Evolutionary conservation across 2,797 vertebrate species (phyloP).

Genomic region (Syngnathus acus): DNA sequence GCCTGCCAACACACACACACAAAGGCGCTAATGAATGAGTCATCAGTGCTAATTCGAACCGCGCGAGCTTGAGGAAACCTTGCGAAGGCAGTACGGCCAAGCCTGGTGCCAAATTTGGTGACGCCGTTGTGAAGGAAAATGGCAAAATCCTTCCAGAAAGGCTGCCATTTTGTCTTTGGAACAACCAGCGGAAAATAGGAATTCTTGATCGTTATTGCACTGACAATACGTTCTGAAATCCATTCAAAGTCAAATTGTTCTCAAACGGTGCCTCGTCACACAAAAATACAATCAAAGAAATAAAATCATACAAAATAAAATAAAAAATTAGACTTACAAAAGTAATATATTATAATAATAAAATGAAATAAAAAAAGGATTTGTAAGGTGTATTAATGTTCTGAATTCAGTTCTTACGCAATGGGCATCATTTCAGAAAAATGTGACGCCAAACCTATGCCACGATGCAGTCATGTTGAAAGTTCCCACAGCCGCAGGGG

Average conservation of each 20-base stretch:
- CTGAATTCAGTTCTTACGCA: constrained; percentile 35
- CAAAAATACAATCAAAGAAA: no score
- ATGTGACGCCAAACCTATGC: constrained; percentile 29
- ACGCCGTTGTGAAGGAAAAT: constrained; percentile 8
- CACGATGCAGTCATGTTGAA: constrained; percentile 30
- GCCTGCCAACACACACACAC: constrained; percentile 33
- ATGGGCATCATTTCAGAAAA: constrained; percentile 31
- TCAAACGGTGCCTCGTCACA: no score
- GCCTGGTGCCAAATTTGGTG: constrained; percentile 21
- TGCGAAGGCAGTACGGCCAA: constrained; percentile 20
- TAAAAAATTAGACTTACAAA: no score
- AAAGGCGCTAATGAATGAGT: constrained; percentile 52
- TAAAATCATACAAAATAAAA: no score
- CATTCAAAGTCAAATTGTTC: no score
- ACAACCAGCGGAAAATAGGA: no score
- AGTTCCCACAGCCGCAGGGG: constrained; percentile 19
- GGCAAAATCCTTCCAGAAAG: neutral
- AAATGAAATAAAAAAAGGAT: neutral
- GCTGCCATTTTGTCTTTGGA: no score
- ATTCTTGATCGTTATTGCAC: no score
- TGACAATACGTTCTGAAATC: no score
- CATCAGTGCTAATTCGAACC: constrained; percentile 58
- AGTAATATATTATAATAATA: no score
- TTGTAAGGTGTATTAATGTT: constrained; percentile 13
- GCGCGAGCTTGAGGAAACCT: constrained; percentile 33